These are phyloP conservation scores for Exephanes ischioxanthus DNA, from an alignment of 2,888 invertebrate species.

Conservation along the genomic window DNA sequence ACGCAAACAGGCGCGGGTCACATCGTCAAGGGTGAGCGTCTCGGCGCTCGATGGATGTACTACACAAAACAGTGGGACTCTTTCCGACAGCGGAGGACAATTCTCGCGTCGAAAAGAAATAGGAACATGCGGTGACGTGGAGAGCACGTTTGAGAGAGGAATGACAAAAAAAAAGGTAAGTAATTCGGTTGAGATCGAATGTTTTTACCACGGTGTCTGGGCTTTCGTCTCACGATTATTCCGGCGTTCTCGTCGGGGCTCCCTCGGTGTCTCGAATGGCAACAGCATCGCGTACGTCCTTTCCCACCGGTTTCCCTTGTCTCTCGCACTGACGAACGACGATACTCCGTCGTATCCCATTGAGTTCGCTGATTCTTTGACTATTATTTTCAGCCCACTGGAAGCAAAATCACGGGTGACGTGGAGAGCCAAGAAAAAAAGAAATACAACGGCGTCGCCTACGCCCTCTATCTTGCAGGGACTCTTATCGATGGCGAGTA, in stretches of 20 bases:
- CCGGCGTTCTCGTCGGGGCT: background rate
- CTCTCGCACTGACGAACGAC: conserved; percentile 7
- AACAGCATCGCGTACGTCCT: background rate
- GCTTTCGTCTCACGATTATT: conserved; percentile 17
- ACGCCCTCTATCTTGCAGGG: background rate
- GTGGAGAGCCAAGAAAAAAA: conserved; percentile 9
- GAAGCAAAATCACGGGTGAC: conserved; percentile 2
- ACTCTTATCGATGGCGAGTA: background rate
- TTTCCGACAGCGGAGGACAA: background rate
- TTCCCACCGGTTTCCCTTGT: background rate
- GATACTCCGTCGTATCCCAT: background rate
- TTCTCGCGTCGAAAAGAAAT: conserved; percentile 14
- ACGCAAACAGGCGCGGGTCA: background rate
- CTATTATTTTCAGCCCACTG: conserved; percentile 11
- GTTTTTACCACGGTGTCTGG: conserved; percentile 48
- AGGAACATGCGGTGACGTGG: conserved; percentile 44
- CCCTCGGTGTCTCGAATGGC: background rate
- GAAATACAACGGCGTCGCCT: background rate
- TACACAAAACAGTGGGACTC: background rate
- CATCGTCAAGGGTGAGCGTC: background rate
- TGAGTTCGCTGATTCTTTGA: background rate
- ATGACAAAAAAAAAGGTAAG: conserved; percentile 11
- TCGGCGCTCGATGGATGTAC: background rate
- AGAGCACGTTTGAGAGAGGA: background rate
- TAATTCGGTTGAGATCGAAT: conserved; percentile 47